Evolutionary conservation across 2,888 invertebrate genomes (phyloP).

Genomic region (Agrotis exclamationis): DNA sequence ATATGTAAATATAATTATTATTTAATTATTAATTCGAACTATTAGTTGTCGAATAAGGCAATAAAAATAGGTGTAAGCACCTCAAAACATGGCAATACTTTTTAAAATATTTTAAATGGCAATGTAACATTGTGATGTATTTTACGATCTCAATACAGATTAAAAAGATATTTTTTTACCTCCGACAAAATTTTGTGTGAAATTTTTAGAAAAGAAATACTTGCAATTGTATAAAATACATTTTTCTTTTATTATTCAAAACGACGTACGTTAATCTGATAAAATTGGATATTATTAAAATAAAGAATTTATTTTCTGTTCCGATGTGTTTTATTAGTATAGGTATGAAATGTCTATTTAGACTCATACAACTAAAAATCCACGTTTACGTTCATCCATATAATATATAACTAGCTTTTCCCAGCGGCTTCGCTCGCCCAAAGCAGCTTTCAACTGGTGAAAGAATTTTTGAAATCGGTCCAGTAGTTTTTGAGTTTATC

Average conservation of each 20-base stretch:
- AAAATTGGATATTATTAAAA: conserved; percentile 88
- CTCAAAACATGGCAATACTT: conserved; percentile 77
- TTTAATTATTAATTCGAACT: conserved; percentile 61
- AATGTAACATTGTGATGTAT: conserved; percentile 86
- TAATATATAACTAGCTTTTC: too few species aligned
- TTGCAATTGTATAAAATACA: conserved; percentile 64
- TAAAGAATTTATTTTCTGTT: conserved; percentile 91
- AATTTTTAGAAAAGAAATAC: conserved; percentile 56
- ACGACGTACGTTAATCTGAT: conserved; percentile 86
- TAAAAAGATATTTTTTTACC: conserved; percentile 74
- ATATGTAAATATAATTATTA: conserved; percentile 65
- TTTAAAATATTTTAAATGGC: conserved; percentile 76
- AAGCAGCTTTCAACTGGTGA: too few species aligned
- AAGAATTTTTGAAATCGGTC: too few species aligned
- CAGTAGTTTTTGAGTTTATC: too few species aligned
- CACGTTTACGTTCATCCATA: too few species aligned
- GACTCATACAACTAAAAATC: too few species aligned
- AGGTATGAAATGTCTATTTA: neutral
- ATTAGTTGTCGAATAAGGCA: conserved; percentile 48
- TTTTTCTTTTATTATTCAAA: conserved; percentile 70
- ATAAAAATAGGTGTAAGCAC: conserved; percentile 71
- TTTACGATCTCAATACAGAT: conserved; percentile 87
- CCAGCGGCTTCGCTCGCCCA: too few species aligned
- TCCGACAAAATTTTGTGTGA: conserved; percentile 66
- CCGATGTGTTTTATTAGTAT: conserved; percentile 76